Base-by-base conservation (phyloP, 2,888 invertebrate genomes). In the Catocala fraxini region DNA sequence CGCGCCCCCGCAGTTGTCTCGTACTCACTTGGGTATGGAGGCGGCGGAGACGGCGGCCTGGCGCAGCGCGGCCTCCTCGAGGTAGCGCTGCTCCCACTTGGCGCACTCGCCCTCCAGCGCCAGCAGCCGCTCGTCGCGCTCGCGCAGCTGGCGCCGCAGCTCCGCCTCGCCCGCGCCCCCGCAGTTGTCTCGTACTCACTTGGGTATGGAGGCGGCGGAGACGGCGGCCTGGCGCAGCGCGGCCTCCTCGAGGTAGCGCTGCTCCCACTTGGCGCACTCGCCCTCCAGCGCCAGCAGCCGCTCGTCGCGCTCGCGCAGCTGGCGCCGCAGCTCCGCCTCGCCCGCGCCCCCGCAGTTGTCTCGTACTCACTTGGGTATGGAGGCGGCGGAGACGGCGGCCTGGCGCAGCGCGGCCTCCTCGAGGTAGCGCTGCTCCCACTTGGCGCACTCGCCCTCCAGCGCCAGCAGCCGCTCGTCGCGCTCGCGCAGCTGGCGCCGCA, bases 191-290 rank as follows among this genome's bases (percentile, higher is more conserved):
- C 4, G 25, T 97, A 59, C 91, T 88, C 85, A 96, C 96, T 96
- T 96, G 75, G 96, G 96, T 81, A 96, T 96, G 79, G 96, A 96
- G 54, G 97, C 97, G 61, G 97, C 97, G 85, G 97, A 97, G 49
- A 97, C 97, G 42, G 97, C 97, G 56, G 97, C 97, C 89, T 97
- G 97, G 25, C 97, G 88, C 68, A 97, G 89, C 47, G 97, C 97
- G 70, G 96, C 97, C 87, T 98, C 97, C 88, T 97, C 97, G 55
- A 97, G 92, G 89, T 97, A 97, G 53, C 97, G 95, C 89, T 97
- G 97, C 89, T 98, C 98, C 97, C 97, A 97, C 93, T 97, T 97
- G 74, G 97, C 96, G 79, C 97, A 97, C 84, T 97, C 97, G 0
- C 97, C 97, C 90, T 97, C 97, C 58, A 97, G 92, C 63, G 96